These are phyloP conservation scores for Alauda arvensis DNA, from an alignment of 2,797 vertebrate species.

Conservation along the genomic window DNA sequence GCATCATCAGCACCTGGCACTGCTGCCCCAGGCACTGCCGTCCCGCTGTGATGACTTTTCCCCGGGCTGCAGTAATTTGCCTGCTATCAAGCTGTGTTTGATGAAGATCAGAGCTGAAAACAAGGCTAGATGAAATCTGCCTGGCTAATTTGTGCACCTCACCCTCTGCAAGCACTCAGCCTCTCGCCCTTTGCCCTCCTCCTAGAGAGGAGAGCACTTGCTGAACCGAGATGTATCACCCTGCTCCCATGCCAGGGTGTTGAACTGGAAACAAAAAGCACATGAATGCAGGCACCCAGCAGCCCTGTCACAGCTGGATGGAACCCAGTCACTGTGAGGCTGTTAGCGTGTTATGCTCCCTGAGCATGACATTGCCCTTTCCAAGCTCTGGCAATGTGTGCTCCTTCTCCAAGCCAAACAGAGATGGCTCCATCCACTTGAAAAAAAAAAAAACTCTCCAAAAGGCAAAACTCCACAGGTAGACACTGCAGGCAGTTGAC, in stretches of 20 bases:
- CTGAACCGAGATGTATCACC: background rate
- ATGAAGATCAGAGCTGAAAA: constrained; percentile 7
- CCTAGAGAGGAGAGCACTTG: background rate
- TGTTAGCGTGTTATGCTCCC: background rate
- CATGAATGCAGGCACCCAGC: background rate
- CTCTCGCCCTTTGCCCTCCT: background rate
- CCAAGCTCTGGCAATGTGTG: background rate
- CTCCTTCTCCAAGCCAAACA: background rate
- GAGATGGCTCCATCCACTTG: background rate
- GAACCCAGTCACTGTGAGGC: background rate
- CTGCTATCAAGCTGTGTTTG: background rate
- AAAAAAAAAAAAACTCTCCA: background rate
- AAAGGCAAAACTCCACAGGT: background rate
- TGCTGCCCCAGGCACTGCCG: accelerated
- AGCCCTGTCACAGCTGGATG: background rate
- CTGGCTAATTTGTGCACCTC: background rate
- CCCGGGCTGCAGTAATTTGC: background rate
- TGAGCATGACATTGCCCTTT: background rate
- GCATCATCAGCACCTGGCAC: background rate
- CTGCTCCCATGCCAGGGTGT: background rate
- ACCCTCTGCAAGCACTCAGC: background rate
- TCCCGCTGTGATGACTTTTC: background rate
- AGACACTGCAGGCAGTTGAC: background rate
- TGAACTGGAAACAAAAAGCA: background rate
- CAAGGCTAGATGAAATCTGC: constrained; percentile 7